phyloP scores from a whole-genome alignment of 1,140 invertebrate species.

The Doryteuthis pealeii region DNA sequence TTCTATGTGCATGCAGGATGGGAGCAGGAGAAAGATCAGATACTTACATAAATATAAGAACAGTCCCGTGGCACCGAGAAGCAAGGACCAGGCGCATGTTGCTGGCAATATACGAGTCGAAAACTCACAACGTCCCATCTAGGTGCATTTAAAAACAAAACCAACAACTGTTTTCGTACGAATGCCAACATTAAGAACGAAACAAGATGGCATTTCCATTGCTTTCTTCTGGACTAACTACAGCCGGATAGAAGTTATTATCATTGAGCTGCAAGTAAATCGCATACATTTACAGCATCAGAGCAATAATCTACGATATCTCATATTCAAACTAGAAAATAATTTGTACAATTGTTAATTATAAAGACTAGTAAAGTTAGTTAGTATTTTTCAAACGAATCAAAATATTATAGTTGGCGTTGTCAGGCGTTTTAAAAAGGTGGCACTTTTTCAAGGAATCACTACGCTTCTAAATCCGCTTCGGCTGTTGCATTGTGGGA shows the following conservation, averaged over 20 bases:
- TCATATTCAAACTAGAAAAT: too few relatives aligned
- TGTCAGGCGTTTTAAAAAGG: not conserved
- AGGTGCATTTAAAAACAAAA: slow-evolving; percentile 12
- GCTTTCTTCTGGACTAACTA: slow-evolving; percentile 25
- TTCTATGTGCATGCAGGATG: not conserved
- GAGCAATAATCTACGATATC: not conserved
- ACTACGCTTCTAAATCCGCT: not conserved
- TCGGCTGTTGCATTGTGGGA: slow-evolving; percentile 1
- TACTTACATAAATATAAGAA: slow-evolving; percentile 95
- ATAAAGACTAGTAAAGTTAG: too few relatives aligned
- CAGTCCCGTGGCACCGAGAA: slow-evolving; percentile 84
- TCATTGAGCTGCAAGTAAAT: slow-evolving; percentile 12
- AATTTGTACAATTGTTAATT: too few relatives aligned
- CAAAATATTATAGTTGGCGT: not conserved
- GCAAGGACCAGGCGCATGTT: slow-evolving; percentile 91
- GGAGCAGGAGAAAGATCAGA: not conserved
- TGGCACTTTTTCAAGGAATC: not conserved
- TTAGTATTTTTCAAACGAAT: too few relatives aligned
- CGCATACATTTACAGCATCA: not conserved
- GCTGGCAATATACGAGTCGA: slow-evolving; percentile 74
- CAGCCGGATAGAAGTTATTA: slow-evolving; percentile 7
- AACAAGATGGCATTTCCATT: slow-evolving; percentile 38
- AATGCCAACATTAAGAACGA: slow-evolving; percentile 1
- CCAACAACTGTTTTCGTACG: not conserved
- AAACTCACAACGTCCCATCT: slow-evolving; percentile 48